phyloP scores from a whole-genome alignment of 1,140 invertebrate genomes.

The Diorhabda elongata region DNA sequence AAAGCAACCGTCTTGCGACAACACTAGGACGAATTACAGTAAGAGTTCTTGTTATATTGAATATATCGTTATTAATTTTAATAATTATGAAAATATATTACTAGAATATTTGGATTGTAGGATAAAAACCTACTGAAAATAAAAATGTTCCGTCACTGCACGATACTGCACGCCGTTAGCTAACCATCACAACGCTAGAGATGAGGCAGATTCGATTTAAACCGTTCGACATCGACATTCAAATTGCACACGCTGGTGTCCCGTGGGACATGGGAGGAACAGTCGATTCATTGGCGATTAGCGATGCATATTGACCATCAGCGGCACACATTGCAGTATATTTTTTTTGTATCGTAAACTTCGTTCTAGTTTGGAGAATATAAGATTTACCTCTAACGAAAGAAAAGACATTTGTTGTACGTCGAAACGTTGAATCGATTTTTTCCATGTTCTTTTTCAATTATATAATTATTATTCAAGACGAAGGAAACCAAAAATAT shows the following conservation, averaged over 20 bases:
- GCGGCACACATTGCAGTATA: background rate
- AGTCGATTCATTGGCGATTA: constrained; percentile 16
- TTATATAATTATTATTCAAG: too few species aligned
- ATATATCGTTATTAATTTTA: too few species aligned
- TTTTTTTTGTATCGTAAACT: background rate
- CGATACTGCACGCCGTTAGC: background rate
- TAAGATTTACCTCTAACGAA: too few species aligned
- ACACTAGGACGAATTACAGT: too few species aligned
- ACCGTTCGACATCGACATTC: constrained; percentile 20
- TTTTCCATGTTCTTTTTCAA: too few species aligned
- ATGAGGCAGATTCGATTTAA: constrained; percentile 19
- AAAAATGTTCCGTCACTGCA: background rate
- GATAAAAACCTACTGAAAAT: background rate
- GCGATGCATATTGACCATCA: constrained; percentile 1
- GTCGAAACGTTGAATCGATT: too few species aligned
- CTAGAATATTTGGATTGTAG: background rate
- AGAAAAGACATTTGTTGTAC: too few species aligned
- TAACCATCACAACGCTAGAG: constrained; percentile 6
- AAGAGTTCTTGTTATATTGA: too few species aligned
- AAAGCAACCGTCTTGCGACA: too few species aligned
- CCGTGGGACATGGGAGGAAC: constrained; percentile 1
- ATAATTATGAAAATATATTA: background rate
- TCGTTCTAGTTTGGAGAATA: background rate
- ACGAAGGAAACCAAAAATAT: too few species aligned
- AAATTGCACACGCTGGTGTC: constrained; percentile 14